Percentiles rank a stretch among this genome's conserved stretches.
These are phyloP conservation scores for Conops quadrifasciatus DNA, from an alignment of 2,888 invertebrate genomes.

Conservation along the genomic window DNA sequence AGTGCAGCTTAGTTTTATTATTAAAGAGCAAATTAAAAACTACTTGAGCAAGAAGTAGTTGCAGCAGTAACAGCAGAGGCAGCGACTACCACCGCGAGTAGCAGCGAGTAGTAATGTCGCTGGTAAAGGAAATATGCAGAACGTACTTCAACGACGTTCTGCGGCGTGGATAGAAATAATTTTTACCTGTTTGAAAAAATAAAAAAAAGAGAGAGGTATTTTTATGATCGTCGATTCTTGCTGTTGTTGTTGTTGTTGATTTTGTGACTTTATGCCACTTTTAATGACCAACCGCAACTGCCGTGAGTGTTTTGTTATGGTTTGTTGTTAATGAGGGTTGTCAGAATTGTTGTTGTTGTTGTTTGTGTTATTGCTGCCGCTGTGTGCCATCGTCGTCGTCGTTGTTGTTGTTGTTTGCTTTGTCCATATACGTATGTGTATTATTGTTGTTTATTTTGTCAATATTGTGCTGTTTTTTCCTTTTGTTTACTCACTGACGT, in stretches of 20 bases:
- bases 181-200: slow-evolving; percentile 9
- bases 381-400: background rate
- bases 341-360: slow-evolving; percentile 1
- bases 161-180: background rate
- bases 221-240: background rate
- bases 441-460: no score
- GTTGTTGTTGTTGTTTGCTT: background rate
- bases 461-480: background rate
- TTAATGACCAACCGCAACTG: background rate
- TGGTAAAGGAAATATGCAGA: background rate
- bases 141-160: background rate
- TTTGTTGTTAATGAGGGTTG: background rate
- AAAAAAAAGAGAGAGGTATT: background rate
- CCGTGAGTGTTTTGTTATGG: background rate
- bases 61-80: background rate
- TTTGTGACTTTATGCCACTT: background rate
- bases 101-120: background rate
- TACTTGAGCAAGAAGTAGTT: slow-evolving; percentile 17
- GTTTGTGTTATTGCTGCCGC: no score
- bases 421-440: no score
- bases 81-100: background rate
- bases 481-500: background rate
- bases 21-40: slow-evolving; percentile 35
- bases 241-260: background rate
- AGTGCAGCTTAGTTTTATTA: slow-evolving; percentile 32